Evolutionary conservation across 2,113 vertebrate genomes (phyloP), one percentile per base, ranked within the genome.

Genomic region (Ctenodactylus gundi): DNA sequence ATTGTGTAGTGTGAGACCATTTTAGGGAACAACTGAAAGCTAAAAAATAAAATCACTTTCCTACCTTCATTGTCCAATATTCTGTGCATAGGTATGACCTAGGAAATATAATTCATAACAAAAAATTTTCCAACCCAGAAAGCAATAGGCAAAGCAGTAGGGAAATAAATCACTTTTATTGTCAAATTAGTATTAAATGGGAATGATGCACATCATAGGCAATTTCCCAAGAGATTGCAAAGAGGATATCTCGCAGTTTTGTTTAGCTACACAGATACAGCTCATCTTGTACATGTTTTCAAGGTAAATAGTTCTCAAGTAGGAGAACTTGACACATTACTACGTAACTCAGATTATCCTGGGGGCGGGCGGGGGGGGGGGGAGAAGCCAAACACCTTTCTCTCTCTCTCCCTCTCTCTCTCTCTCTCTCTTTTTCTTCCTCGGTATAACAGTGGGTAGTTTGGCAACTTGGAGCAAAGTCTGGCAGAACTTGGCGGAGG

Each of bases 1-100:
- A 82, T 91, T 36, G 88, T 2, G 20, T 44, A 80, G 90, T 51
- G n/a, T 88, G 62, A 95, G 34, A 55, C 68, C 25, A 70, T 86
- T 82, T 92, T 78, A 23, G 31, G 93, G 21, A 93, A 76, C 29
- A 88, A 80, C 85, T 78, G 72, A 95, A 88, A 85, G 46, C 41
- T 60, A 76, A 67, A 76, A 62, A 65, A 53, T 23, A 53, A 31
- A 62, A 23, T 58, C 60, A 15, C 64, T 87, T 53, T 39, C 8
- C 93, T 90, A 82, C 72, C 2, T 86, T 92, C 12, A 12, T 29
- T 41, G 23, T 90, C 58, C 29, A 87, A 41, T 75, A 87, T 78
- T 83, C 29, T 27, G 25, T 81, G 62, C 9, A 64, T 51, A 75
- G 36, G 53, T n/a, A 91, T 70, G 85, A 8, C 51, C 75, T 36